These are phyloP conservation scores for Lepidurus couesii DNA, from an alignment of 1,140 invertebrate species.

Conservation along the genomic window DNA sequence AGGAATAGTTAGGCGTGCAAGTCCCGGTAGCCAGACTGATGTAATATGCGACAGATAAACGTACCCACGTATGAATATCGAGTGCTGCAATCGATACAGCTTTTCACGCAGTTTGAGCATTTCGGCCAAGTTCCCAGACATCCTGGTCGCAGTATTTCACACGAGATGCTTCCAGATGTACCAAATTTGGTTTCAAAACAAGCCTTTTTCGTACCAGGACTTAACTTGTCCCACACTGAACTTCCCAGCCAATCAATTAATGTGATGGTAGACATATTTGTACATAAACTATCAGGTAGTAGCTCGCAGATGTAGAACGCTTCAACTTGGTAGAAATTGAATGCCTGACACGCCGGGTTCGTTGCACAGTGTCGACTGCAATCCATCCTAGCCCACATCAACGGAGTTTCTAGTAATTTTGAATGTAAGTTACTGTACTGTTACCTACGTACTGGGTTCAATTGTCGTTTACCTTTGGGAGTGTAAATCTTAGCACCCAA, in stretches of 20 bases:
- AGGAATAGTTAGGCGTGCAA: too few species aligned
- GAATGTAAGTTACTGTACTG: too few species aligned
- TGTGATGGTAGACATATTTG: background rate
- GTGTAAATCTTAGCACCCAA: background rate
- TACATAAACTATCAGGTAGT: background rate
- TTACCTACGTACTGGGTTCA: too few species aligned
- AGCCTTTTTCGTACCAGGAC: background rate
- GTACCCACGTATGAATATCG: too few species aligned
- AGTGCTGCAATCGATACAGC: background rate
- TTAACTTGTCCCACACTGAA: background rate
- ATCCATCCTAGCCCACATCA: background rate
- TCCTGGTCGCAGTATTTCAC: background rate
- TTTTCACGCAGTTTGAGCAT: background rate
- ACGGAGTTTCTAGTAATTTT: too few species aligned
- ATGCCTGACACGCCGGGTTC: background rate
- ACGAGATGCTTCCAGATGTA: background rate
- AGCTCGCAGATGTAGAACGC: background rate
- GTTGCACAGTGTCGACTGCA: background rate
- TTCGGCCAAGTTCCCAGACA: background rate
- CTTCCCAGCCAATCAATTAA: background rate
- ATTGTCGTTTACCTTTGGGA: background rate
- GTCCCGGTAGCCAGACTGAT: too few species aligned
- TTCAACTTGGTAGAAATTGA: background rate
- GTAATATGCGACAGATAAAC: too few species aligned
- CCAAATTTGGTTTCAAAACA: background rate